Evolutionary conservation across 2,888 invertebrate species (phyloP), one percentile per base, ranked within the genome.

Genomic region (Malthinus flaveolus): DNA sequence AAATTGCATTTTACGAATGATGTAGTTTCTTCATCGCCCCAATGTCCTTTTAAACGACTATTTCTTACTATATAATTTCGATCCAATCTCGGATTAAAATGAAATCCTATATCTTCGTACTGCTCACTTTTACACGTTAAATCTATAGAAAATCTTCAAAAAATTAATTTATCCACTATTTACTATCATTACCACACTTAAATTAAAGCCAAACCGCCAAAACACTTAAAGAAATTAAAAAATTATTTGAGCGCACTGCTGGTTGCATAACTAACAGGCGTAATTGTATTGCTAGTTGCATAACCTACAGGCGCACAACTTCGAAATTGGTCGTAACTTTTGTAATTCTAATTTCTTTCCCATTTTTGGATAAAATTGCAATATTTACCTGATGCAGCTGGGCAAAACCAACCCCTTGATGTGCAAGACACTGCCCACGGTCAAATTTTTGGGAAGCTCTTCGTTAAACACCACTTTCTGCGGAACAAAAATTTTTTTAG

Each of bases 61-160:
- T 93, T 93, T 63, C 93, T 81, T 1, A 93, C 92, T 36, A 93
- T 87, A 71, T 89, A 90, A 60, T 85, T 84, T 72, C 90, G 87
- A 56, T 88, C 88, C 65, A 93, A 78, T 10, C 93, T 87, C 6
- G 91, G 90, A 78, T 93, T 93, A 70, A 94, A 85, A 75, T 93
- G 93, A 33, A 93, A 81, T 0, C 89, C 90, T 10, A 91, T 83
- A 13, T 77, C 78, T 1, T 76, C 64, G 32, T 80, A 79, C 5
- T 61, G 52, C 2, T 65, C 61, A 9, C 64, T 66, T 3, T 80
- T 81, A 65, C 81, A 82, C 33, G 81, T 79, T 63, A 89, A 80
- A 75, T 88, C 87, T 59, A 88, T 74, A 7, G 86, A 80, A 75
- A 88, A 88, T 79, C 88, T 88, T 65, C 13, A 74, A 73, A 60